These are phyloP conservation scores for Pristionchus exspectatus DNA, from an alignment of 2,888 invertebrate genomes.

Conservation along the genomic window DNA sequence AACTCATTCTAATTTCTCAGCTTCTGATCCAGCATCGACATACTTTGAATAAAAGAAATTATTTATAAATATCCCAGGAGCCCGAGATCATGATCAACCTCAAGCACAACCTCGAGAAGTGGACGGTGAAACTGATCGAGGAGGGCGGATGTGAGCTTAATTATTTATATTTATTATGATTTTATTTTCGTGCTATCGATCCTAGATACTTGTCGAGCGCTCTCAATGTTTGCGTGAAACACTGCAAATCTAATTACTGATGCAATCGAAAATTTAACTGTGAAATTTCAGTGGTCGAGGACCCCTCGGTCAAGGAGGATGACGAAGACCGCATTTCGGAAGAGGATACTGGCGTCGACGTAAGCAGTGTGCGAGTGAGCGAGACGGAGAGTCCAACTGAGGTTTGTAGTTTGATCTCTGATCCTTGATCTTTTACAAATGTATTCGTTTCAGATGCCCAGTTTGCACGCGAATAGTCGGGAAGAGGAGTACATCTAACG, in stretches of 20 bases:
- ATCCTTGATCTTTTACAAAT: background rate
- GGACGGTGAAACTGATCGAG: constrained; percentile 75
- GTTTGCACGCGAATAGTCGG: constrained; percentile 27
- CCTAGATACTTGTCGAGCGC: no score
- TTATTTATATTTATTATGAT: background rate
- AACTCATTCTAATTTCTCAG: background rate
- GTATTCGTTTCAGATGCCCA: constrained; percentile 1
- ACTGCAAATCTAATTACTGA: no score
- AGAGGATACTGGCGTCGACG: constrained; percentile 38
- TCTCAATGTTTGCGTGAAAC: background rate
- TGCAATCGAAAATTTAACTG: background rate
- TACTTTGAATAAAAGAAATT: no score
- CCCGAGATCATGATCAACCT: constrained; percentile 76
- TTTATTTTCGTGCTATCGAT: no score
- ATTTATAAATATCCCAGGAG: constrained; percentile 21
- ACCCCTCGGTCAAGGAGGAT: background rate
- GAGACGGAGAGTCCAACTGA: constrained; percentile 38
- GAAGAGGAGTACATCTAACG: constrained; percentile 22
- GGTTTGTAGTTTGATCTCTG: background rate
- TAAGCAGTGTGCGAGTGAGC: constrained; percentile 5
- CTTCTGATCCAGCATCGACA: no score
- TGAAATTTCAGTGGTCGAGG: constrained; percentile 1
- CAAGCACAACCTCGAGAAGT: constrained; percentile 77
- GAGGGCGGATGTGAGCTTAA: constrained; percentile 63
- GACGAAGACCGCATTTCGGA: constrained; percentile 29